Conservation (phyloP, 1,140 invertebrate genomes). For the Solen grandis region DNA sequence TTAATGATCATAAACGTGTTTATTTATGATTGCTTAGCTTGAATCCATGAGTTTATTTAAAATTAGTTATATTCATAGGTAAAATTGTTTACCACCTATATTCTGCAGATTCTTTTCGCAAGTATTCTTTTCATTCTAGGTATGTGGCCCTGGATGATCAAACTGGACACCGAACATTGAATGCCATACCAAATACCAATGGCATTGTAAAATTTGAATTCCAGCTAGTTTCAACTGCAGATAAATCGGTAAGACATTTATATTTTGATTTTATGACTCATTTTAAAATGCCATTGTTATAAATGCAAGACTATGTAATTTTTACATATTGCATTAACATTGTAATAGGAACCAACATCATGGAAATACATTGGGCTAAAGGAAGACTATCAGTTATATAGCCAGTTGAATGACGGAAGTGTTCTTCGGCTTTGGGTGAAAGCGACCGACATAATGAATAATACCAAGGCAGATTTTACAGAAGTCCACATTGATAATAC, state of each 20-base stretch:
- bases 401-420: slow-evolving; percentile 3
- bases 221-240: slow-evolving; percentile 11
- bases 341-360: background rate
- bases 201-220: slow-evolving; percentile 40
- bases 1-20: too few species aligned
- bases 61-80: too few species aligned
- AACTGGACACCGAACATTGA: slow-evolving; percentile 2
- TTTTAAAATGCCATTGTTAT: too few species aligned
- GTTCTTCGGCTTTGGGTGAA: slow-evolving; percentile 29
- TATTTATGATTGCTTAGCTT: too few species aligned
- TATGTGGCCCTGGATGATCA: slow-evolving; percentile 19
- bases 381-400: slow-evolving; percentile 9
- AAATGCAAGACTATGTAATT: background rate
- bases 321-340: background rate
- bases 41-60: too few species aligned
- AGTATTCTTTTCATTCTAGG: too few species aligned
- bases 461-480: slow-evolving; percentile 16
- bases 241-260: background rate
- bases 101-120: too few species aligned
- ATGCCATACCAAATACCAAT: slow-evolving; percentile 13
- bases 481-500: slow-evolving; percentile 43
- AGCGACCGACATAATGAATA: slow-evolving; percentile 38
- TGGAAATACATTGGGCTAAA: background rate
- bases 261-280: too few species aligned
- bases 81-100: too few species aligned